Evolutionary conservation across 2,113 vertebrate genomes (phyloP).

Genomic region (Rhynchopsitta pachyrhyncha): DNA sequence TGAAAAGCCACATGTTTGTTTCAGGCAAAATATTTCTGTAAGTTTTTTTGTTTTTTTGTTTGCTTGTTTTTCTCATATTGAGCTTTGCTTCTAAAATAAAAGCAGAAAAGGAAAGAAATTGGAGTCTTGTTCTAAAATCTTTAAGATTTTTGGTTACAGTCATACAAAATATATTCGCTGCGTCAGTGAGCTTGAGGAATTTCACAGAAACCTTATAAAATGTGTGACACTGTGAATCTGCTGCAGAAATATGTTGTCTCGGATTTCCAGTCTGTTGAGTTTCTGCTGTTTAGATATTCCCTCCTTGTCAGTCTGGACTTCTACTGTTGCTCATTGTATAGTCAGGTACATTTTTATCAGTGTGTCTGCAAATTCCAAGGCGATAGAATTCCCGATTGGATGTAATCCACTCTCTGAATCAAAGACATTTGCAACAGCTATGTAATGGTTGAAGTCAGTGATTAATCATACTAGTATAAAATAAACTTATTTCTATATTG

Average conservation of each 20-base stretch:
- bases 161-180: not conserved
- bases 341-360: not conserved
- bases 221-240: not conserved
- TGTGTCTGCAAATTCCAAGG: not conserved
- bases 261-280: not conserved
- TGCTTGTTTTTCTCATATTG: not conserved
- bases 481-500: not conserved
- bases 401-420: not conserved
- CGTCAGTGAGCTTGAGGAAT: not conserved
- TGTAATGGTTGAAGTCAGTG: not conserved
- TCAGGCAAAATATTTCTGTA: not conserved
- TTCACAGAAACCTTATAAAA: not conserved
- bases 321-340: not conserved
- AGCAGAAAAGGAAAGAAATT: not conserved
- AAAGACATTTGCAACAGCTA: not conserved
- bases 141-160: not conserved
- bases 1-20: not conserved
- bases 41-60: too few relatives aligned
- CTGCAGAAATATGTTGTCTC: not conserved
- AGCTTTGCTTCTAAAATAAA: not conserved
- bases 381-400: not conserved
- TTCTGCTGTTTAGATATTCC: not conserved
- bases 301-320: not conserved
- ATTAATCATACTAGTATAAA: not conserved
- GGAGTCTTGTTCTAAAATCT: not conserved